Conservation (phyloP, 2,113 vertebrate genomes). For the Condylura cristata region DNA sequence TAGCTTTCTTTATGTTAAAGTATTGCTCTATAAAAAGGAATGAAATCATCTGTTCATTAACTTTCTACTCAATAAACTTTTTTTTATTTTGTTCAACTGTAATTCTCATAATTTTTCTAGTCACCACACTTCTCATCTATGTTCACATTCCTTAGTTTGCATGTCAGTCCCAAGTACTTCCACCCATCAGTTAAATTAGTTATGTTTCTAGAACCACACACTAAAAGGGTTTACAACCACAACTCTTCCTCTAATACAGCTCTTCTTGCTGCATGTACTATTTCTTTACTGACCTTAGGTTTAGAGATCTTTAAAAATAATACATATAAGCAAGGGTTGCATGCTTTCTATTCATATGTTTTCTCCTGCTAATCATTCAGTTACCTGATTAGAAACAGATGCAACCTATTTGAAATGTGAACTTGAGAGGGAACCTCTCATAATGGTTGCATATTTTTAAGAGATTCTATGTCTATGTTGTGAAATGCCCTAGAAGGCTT, state of each 20-base stretch:
- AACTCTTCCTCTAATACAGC: constrained; percentile 65
- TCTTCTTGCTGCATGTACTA: constrained; percentile 55
- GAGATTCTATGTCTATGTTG: neutral
- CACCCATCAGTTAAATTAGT: constrained; percentile 69
- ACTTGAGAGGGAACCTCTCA: constrained; percentile 68
- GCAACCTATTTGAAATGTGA: constrained; percentile 77
- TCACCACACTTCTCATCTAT: constrained; percentile 48
- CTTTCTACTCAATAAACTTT: constrained; percentile 59
- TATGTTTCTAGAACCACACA: constrained; percentile 67
- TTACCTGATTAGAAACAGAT: constrained; percentile 81
- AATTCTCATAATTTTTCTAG: constrained; percentile 52
- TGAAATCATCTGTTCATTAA: constrained; percentile 74
- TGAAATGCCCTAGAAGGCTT: constrained; percentile 46
- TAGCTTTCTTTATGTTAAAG: constrained; percentile 60
- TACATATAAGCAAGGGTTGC: constrained; percentile 62
- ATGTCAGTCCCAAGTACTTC: constrained; percentile 63
- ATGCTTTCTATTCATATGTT: constrained; percentile 78
- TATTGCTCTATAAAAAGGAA: constrained; percentile 62
- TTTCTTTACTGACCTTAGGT: constrained; percentile 71
- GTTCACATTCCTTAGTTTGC: constrained; percentile 67
- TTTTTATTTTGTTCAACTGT: constrained; percentile 52
- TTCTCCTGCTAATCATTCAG: constrained; percentile 79
- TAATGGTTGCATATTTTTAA: constrained; percentile 65
- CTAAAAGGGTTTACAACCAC: constrained; percentile 61
- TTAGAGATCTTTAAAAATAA: constrained; percentile 73